phyloP scores from a whole-genome alignment of 1,140 invertebrate genomes.

The Ceratosolen solmsi region DNA sequence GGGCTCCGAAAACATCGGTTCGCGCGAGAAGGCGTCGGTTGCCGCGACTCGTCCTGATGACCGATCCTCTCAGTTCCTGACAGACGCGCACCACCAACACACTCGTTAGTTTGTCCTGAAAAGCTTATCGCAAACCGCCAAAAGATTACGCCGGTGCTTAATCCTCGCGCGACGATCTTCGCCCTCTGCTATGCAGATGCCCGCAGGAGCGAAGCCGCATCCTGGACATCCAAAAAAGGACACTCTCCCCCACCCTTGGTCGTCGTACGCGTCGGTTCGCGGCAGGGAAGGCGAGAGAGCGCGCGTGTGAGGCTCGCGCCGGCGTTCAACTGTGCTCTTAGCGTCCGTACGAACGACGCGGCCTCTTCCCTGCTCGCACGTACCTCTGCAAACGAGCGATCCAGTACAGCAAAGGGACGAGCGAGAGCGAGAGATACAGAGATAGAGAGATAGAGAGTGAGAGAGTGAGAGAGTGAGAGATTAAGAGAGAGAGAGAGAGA shows the following conservation, averaged over 20 bases:
- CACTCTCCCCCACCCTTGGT: neutral
- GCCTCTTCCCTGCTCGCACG: neutral
- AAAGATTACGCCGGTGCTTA: neutral
- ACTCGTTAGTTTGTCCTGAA: neutral
- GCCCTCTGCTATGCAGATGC: neutral
- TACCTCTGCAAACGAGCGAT: neutral
- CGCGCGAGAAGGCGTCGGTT: slow-evolving; percentile 36
- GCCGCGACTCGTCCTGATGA: neutral
- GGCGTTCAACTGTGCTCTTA: slow-evolving; percentile 42
- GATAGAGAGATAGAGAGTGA: slow-evolving; percentile 39
- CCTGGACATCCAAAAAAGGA: neutral
- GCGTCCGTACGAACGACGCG: slow-evolving; percentile 3
- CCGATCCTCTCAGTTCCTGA: neutral
- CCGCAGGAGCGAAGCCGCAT: neutral
- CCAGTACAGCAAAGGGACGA: too few relatives aligned
- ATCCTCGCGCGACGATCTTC: neutral
- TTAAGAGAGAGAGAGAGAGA: too few relatives aligned
- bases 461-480: too few relatives aligned
- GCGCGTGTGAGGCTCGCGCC: slow-evolving; percentile 16
- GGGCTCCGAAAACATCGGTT: slow-evolving; percentile 52
- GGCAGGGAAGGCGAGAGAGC: neutral
- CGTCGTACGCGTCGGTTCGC: neutral
- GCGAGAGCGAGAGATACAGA: slow-evolving; percentile 42
- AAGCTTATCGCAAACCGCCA: neutral
- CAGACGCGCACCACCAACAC: neutral